Percentiles rank a stretch among this genome's conserved stretches.
Conservation (phyloP, 2,113 vertebrate species). For the Pterocles gutturalis region DNA sequence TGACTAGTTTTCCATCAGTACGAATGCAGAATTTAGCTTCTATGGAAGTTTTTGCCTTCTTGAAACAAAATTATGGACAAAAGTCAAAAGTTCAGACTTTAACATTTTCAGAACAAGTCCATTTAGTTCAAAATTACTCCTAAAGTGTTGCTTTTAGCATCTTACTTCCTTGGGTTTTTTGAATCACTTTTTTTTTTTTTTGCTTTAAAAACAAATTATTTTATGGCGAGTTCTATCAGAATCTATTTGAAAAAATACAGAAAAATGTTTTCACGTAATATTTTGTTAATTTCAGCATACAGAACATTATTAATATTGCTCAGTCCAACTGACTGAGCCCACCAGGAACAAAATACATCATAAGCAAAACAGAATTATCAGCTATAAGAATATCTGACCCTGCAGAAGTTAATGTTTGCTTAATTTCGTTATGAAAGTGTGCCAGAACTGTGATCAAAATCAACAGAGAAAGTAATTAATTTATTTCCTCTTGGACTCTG, state of each 20-base stretch:
- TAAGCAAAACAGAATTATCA: neutral
- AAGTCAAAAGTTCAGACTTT: neutral
- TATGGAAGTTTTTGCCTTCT: neutral
- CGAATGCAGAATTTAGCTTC: neutral
- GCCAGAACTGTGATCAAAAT: neutral
- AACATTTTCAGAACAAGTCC: neutral
- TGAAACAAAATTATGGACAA: neutral
- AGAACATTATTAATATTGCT: neutral
- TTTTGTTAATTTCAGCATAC: neutral
- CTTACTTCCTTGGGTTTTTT: neutral
- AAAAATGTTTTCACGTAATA: neutral
- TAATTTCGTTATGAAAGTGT: neutral
- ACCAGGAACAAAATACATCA: neutral
- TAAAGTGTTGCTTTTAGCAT: neutral
- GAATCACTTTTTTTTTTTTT: neutral
- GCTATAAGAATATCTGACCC: neutral
- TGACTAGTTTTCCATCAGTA: neutral
- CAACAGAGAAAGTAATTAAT: neutral
- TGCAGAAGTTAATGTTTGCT: neutral
- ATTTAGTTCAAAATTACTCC: neutral
- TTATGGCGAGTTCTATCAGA: neutral
- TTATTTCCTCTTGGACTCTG: neutral
- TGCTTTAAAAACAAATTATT: neutral
- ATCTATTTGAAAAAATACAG: neutral
- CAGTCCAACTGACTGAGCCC: neutral